Evolutionary conservation across 2,888 invertebrate genomes (phyloP).

Genomic region (Pollenia griseotomentosa): DNA sequence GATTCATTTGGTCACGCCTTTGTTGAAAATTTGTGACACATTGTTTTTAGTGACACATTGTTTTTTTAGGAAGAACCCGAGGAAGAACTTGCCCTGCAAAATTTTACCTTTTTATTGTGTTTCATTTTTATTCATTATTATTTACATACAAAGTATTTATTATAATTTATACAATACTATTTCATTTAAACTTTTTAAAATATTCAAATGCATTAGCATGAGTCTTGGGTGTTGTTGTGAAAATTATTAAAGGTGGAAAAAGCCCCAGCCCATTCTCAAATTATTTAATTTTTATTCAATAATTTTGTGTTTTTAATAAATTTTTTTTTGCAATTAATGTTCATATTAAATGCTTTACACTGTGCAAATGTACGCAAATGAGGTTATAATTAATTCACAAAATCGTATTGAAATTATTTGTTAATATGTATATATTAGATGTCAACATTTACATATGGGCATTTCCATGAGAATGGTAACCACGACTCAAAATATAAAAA

Average conservation of each 20-base stretch:
- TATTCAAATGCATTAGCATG: too few species aligned
- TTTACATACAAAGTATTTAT: too few species aligned
- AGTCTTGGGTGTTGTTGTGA: neutral
- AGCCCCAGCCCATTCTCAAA: neutral
- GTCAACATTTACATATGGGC: neutral
- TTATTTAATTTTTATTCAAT: neutral
- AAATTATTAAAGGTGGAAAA: neutral
- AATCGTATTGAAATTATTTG: conserved; percentile 67
- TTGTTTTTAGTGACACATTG: too few species aligned
- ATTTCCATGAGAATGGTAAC: neutral
- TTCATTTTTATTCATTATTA: too few species aligned
- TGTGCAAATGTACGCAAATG: conserved; percentile 76
- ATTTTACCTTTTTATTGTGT: too few species aligned
- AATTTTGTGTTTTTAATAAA: neutral
- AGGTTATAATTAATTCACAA: conserved; percentile 81
- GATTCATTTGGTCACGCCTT: too few species aligned
- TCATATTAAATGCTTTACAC: conserved; percentile 52
- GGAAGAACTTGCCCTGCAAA: too few species aligned
- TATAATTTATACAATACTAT: too few species aligned
- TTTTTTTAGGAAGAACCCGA: too few species aligned
- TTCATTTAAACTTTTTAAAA: too few species aligned
- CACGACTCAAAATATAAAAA: too few species aligned
- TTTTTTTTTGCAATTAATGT: conserved; percentile 42
- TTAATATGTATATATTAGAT: neutral
- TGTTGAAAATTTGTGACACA: too few species aligned